Conservation (phyloP, 2,113 vertebrate species). For the Eubucco bourcierii region DNA sequence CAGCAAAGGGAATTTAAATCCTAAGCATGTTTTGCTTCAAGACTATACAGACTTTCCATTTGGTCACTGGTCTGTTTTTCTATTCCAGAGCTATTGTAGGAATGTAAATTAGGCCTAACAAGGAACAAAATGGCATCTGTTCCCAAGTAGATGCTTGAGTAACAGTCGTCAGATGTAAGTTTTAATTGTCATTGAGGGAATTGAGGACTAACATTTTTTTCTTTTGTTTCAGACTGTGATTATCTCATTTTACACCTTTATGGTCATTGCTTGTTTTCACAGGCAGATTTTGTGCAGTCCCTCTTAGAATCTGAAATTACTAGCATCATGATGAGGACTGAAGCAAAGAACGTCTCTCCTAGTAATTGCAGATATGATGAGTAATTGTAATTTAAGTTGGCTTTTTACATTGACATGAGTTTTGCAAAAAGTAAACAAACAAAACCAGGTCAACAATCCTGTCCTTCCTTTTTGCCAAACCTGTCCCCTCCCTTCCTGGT, state of each 20-base stretch:
- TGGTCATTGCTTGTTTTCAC: neutral
- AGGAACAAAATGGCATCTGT: neutral
- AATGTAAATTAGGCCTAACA: neutral
- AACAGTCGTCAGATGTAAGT: neutral
- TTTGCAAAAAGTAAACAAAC: slow-evolving; percentile 4
- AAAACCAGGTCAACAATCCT: neutral
- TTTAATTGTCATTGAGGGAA: slow-evolving; percentile 3
- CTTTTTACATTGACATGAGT: neutral
- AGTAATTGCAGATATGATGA: neutral
- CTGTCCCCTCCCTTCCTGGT: neutral
- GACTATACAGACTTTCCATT: neutral
- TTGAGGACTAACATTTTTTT: neutral
- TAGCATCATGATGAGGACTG: neutral
- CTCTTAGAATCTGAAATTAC: neutral
- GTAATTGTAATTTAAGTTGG: neutral
- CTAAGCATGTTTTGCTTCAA: neutral
- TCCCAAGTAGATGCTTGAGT: neutral
- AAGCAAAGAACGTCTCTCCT: neutral
- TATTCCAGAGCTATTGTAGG: neutral
- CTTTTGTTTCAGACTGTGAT: slow-evolving; percentile 1
- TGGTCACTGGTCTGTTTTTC: neutral
- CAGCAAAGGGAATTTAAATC: neutral
- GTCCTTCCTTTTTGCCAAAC: neutral
- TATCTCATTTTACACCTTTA: slow-evolving; percentile 30
- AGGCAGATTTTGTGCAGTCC: neutral